Evolutionary conservation across 2,797 vertebrate species (phyloP).

Genomic region (Danio tinwini): DNA sequence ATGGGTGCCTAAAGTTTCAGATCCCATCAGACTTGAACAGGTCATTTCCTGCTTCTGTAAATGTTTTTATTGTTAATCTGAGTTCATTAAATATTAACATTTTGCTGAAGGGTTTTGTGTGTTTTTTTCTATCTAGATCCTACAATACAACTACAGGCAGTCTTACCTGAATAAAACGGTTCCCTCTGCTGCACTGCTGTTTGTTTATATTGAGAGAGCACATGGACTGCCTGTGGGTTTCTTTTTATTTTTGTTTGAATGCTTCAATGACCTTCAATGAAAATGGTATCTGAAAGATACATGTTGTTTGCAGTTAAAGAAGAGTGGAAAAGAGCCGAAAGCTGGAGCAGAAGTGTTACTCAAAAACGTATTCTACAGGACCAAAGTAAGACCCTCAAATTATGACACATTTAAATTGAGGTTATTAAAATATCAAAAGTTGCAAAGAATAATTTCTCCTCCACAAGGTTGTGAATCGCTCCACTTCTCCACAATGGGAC

Average conservation of each 20-base stretch:
- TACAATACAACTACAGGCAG: slow-evolving; percentile 84
- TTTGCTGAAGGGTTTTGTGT: neutral
- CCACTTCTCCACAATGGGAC: slow-evolving; percentile 87
- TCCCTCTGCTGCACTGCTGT: slow-evolving; percentile 84
- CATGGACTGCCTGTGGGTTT: slow-evolving; percentile 84
- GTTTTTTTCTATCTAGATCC: slow-evolving; percentile 73
- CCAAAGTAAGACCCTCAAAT: slow-evolving; percentile 80
- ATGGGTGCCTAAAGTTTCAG: slow-evolving; percentile 80
- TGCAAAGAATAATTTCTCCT: neutral
- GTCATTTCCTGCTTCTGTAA: slow-evolving; percentile 65
- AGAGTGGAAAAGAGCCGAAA: slow-evolving; percentile 86
- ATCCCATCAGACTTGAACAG: slow-evolving; percentile 82
- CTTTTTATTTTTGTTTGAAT: neutral
- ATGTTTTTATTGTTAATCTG: neutral
- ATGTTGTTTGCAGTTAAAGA: slow-evolving; percentile 80
- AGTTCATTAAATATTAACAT: neutral
- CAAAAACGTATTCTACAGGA: slow-evolving; percentile 78
- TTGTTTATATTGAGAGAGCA: slow-evolving; percentile 88
- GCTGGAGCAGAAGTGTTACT: slow-evolving; percentile 79
- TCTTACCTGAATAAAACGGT: slow-evolving; percentile 84
- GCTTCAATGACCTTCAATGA: neutral
- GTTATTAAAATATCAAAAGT: neutral
- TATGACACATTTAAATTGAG: neutral
- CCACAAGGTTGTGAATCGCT: slow-evolving; percentile 79
- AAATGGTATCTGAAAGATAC: neutral